A percentile compares a stretch with the other conserved stretches of the same genome.
These are phyloP conservation scores for Macrobrachium rosenbergii DNA, from an alignment of 1,140 invertebrate species.

Conservation along the genomic window DNA sequence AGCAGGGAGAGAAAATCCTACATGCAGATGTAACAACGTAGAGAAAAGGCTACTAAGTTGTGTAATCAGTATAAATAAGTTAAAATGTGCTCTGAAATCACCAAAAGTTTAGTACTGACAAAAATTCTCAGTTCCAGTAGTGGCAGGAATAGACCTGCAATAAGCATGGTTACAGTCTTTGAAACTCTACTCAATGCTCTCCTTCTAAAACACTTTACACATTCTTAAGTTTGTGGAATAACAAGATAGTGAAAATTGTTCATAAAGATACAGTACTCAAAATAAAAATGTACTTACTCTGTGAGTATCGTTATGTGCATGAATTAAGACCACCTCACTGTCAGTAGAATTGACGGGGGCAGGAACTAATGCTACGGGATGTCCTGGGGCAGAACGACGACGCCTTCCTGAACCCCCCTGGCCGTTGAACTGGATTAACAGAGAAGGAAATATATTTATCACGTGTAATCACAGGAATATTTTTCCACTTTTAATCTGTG, in stretches of 20 bases:
- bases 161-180: neutral
- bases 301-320: conserved; percentile 51
- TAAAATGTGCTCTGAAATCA: neutral
- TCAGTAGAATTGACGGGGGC: conserved; percentile 35
- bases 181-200: no score
- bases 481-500: neutral
- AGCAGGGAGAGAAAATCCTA: no score
- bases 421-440: conserved; percentile 50
- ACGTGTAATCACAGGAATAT: neutral
- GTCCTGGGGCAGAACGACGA: conserved; percentile 5
- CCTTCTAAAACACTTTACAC: no score
- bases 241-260: no score
- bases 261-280: conserved; percentile 58
- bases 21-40: no score
- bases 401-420: conserved; percentile 32
- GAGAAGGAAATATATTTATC: neutral
- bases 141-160: neutral
- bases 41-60: no score
- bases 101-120: neutral
- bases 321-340: conserved; percentile 57
- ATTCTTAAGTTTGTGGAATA: no score
- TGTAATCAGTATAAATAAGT: no score
- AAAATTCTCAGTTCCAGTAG: neutral
- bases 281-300: conserved; percentile 39
- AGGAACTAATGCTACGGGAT: conserved; percentile 32